Conservation (phyloP, 2,888 invertebrate genomes). For the Aporophyla nigra region DNA sequence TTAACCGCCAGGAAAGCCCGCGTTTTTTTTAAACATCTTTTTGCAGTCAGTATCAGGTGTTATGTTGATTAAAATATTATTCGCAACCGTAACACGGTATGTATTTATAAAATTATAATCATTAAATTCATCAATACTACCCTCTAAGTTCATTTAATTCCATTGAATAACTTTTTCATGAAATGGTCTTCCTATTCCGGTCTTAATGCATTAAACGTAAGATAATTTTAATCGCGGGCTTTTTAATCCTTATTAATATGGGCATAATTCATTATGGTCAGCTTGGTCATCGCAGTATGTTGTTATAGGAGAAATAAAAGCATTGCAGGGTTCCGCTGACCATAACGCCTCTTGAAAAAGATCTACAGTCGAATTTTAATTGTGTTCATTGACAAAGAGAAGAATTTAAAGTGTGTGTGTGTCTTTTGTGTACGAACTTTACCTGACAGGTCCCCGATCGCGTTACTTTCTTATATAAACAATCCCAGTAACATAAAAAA, state of each 20-base stretch:
- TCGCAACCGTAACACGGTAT: too few relatives aligned
- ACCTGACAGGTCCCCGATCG: conserved; percentile 48
- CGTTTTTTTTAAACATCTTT: too few relatives aligned
- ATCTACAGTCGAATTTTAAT: conserved; percentile 28
- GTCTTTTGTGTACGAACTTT: conserved; percentile 54
- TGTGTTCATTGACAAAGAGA: conserved; percentile 45
- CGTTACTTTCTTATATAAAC: conserved; percentile 47
- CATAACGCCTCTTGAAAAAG: background rate
- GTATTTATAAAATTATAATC: too few relatives aligned
- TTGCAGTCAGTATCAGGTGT: too few relatives aligned
- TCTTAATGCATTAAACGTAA: too few relatives aligned
- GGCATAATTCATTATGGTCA: background rate
- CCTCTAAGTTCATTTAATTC: too few relatives aligned
- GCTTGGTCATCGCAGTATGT: conserved; percentile 4
- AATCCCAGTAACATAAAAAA: conserved; percentile 41
- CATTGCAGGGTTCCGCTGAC: conserved; percentile 4
- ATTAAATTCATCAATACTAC: too few relatives aligned
- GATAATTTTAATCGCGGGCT: too few relatives aligned
- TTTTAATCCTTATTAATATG: background rate
- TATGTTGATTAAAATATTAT: too few relatives aligned
- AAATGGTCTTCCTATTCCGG: too few relatives aligned
- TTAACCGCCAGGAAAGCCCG: too few relatives aligned
- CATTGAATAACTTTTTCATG: too few relatives aligned
- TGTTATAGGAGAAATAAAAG: conserved; percentile 14
- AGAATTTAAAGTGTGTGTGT: conserved; percentile 20